Evolutionary conservation across 2,888 invertebrate species (phyloP), one percentile per base, ranked within the genome.

Genomic region (Dinocampus coccinellae): DNA sequence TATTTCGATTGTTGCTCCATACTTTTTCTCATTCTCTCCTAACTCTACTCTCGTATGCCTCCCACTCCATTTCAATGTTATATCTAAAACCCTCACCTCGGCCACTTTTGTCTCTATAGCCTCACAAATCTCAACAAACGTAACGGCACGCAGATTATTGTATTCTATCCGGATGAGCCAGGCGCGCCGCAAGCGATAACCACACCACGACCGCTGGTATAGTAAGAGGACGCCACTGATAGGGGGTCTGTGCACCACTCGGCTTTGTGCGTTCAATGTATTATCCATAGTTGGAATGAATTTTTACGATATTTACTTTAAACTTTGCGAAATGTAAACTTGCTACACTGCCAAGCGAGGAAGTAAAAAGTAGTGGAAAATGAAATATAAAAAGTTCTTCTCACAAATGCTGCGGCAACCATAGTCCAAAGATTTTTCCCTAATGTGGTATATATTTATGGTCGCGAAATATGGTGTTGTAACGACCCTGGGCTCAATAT

Each of bases 251-350:
- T 16, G 16, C 16, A n/a, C 6, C 16, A 6, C n/a, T 20, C n/a
- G 20, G 16, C 7, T 1, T 47, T 47, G 47, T 16, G 26, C 55
- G 26, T 26, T 24, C 72, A 74, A 76, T 69, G 68, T 73, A 75
- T 74, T 70, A 69, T 69, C 77, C 70, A 73, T 77, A 77, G 47
- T 16, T 16, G 64, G 74, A 75, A 76, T 73, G 76, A 73, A 77
- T 75, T 73, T 76, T 77, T 75, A 77, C 77, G 77, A 77, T 75
- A 73, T 74, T 77, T 77, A 78, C 79, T 76, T 82, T 79, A 77
- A 79, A 81, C 77, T 77, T 75, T 75, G 61, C 70, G 58, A 76
- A 55, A 68, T 73, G 69, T 70, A 73, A 76, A 75, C 75, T 78
- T 67, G 72, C 76, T 72, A 68, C 73, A 62, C 69, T 65, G 53